Evolutionary conservation across 2,888 invertebrate species (phyloP).

Genomic region (Galeruca laticollis): DNA sequence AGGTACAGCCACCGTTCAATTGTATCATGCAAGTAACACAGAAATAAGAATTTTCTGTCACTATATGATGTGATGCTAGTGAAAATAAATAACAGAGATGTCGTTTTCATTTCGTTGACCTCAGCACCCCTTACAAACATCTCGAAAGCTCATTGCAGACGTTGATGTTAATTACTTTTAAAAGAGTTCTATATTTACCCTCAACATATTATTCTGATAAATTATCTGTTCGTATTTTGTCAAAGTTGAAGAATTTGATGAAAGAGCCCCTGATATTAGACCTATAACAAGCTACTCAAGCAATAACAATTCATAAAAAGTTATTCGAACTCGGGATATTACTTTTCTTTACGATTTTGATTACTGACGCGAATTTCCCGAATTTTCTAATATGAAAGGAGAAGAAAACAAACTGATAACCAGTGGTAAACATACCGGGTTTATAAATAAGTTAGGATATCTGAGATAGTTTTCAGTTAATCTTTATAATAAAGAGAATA

Average conservation of each 20-base stretch:
- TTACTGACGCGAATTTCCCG: conserved; percentile 22
- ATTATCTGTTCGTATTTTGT: conserved; percentile 23
- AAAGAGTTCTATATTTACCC: not conserved
- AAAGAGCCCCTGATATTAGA: conserved; percentile 39
- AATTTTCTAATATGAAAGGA: conserved; percentile 7
- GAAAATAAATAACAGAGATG: no score
- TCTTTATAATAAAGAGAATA: no score
- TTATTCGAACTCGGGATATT: conserved; percentile 36
- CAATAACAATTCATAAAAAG: conserved; percentile 43
- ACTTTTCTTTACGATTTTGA: conserved; percentile 38
- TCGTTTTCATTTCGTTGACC: no score
- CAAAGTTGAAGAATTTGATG: conserved; percentile 28
- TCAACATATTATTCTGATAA: conserved; percentile 3
- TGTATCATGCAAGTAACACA: no score
- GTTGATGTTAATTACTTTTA: conserved; percentile 3
- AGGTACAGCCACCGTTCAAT: no score
- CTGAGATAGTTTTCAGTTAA: no score
- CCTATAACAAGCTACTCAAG: conserved; percentile 38
- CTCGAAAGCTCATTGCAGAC: not conserved
- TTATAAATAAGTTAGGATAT: no score
- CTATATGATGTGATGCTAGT: no score
- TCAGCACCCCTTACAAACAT: no score
- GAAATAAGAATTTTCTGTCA: no score
- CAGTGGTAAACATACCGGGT: conserved; percentile 6
- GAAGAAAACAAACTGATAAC: not conserved